Evolutionary conservation across 2,888 invertebrate genomes (phyloP).

Genomic region (Julus scandinavius): DNA sequence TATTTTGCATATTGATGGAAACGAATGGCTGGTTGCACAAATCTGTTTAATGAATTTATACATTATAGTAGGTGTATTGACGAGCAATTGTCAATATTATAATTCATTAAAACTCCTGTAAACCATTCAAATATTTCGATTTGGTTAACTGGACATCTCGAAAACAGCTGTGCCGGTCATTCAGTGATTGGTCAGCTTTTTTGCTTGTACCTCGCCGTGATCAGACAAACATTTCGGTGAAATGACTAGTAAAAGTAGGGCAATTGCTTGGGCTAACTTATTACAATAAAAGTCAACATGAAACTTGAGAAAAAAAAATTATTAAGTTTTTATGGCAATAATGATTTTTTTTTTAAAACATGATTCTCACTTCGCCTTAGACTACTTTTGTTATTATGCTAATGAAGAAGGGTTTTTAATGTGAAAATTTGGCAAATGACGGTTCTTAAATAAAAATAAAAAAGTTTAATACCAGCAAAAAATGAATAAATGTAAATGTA

Average conservation of each 20-base stretch:
- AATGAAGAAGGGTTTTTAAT: not conserved
- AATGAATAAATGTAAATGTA: no score
- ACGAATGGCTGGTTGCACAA: not conserved
- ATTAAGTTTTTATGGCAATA: not conserved
- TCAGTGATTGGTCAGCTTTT: not conserved
- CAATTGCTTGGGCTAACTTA: not conserved
- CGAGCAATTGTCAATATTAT: not conserved
- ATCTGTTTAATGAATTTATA: not conserved
- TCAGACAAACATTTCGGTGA: not conserved
- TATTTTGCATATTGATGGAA: not conserved
- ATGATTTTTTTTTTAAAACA: not conserved
- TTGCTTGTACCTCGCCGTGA: not conserved
- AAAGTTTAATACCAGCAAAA: no score
- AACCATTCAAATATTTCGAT: not conserved
- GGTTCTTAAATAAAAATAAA: no score
- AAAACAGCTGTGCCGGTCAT: not conserved
- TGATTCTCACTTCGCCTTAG: not conserved
- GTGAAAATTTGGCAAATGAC: not conserved
- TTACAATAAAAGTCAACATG: not conserved
- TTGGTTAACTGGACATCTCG: not conserved
- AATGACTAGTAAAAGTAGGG: slow-evolving; percentile 9
- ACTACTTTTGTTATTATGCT: not conserved
- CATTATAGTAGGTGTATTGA: not conserved
- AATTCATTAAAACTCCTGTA: not conserved
- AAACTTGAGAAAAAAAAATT: not conserved